Conservation (phyloP, 2,113 vertebrate species). For the Platichthys stellatus region DNA sequence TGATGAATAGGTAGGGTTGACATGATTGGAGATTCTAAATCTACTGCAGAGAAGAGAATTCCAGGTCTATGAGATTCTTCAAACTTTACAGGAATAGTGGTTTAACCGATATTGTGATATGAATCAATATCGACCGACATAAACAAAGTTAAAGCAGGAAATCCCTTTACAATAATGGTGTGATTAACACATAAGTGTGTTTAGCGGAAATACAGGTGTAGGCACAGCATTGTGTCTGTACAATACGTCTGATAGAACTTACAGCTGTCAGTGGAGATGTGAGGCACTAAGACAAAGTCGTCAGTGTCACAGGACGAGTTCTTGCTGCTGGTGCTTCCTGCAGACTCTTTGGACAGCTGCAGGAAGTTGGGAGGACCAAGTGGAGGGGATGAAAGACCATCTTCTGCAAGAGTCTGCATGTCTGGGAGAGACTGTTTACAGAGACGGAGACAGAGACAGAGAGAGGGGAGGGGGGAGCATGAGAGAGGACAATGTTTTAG, state of each 20-base stretch:
- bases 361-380: slow-evolving; percentile 94
- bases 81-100: no score
- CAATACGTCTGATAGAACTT: slow-evolving; percentile 16
- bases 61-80: no score
- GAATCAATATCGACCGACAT: no score
- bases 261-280: slow-evolving; percentile 89
- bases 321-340: slow-evolving; percentile 94
- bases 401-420: slow-evolving; percentile 94
- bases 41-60: no score
- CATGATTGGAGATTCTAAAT: no score
- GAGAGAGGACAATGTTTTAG: slow-evolving; percentile 18
- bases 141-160: no score
- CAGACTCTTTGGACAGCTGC: slow-evolving; percentile 96
- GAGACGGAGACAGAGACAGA: not conserved
- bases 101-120: no score
- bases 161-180: not conserved
- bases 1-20: no score
- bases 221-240: not conserved
- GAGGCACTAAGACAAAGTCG: slow-evolving; percentile 96
- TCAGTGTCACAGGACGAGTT: slow-evolving; percentile 97
- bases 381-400: slow-evolving; percentile 91
- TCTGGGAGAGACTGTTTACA: slow-evolving; percentile 89
- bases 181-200: not conserved
- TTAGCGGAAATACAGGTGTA: not conserved
- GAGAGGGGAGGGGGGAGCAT: no score